Evolutionary conservation across 2,797 vertebrate genomes (phyloP).

Genomic region (Rhynchonycteris naso): DNA sequence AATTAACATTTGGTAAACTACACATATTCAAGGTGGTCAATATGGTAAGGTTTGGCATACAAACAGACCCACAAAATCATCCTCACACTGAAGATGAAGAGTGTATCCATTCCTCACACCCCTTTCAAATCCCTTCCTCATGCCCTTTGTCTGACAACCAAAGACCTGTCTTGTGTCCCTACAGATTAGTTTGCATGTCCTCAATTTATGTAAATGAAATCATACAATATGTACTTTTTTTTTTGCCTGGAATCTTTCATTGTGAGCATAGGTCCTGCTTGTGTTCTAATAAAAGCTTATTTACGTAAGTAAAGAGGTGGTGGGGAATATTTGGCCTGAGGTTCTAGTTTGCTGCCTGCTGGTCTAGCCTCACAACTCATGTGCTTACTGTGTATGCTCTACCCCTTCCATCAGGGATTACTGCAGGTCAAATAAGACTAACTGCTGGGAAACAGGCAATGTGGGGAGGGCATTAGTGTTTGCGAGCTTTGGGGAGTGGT

Average conservation of each 20-base stretch:
- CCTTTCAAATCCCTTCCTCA: neutral
- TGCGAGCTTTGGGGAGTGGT: neutral
- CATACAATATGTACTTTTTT: neutral
- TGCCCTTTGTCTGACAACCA: neutral
- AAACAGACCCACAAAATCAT: neutral
- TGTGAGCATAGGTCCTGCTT: neutral
- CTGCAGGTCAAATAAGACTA: neutral
- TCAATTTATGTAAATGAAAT: neutral
- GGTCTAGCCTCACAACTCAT: neutral
- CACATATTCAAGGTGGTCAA: neutral
- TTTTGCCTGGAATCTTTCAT: neutral
- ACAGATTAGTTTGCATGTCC: neutral
- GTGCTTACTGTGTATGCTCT: neutral
- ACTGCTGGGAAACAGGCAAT: neutral
- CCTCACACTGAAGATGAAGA: neutral
- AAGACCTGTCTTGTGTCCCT: neutral
- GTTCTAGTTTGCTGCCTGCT: neutral
- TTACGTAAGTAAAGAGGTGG: neutral
- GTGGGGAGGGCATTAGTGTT: neutral
- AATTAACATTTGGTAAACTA: neutral
- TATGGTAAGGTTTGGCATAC: neutral
- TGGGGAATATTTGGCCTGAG: too few relatives aligned
- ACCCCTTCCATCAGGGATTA: neutral
- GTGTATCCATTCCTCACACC: neutral
- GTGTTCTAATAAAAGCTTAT: neutral